phyloP scores from a whole-genome alignment of 2,888 invertebrate genomes.

The Acleris cristana region DNA sequence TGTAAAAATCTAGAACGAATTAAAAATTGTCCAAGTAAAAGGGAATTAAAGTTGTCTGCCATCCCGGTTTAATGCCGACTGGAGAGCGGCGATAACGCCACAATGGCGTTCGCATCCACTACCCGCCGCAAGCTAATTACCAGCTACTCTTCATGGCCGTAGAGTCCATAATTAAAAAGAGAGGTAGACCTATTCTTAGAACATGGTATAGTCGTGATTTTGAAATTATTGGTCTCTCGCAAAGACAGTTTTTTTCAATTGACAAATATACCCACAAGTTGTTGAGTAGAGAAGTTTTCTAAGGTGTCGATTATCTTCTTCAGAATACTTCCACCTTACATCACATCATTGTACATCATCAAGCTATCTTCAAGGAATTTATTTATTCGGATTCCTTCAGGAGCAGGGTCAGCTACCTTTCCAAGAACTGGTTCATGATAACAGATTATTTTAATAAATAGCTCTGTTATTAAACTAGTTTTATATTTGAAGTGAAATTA shows the following conservation, averaged over 20 bases:
- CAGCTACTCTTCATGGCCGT: conserved; percentile 50
- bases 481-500: no score
- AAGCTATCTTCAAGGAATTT: no score
- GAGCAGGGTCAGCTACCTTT: no score
- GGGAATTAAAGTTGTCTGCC: conserved; percentile 74
- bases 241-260: not conserved
- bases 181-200: conserved; percentile 7
- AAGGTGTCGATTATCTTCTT: no score
- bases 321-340: no score
- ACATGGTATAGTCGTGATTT: conserved; percentile 21
- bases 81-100: conserved; percentile 73
- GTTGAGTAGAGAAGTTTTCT: no score
- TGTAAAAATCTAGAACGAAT: conserved; percentile 62
- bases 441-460: no score
- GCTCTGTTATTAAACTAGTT: no score
- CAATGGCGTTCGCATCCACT: conserved; percentile 73
- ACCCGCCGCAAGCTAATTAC: conserved; percentile 65
- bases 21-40: conserved; percentile 73
- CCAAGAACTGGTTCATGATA: no score
- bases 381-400: no score
- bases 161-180: conserved; percentile 56
- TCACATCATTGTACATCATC: no score
- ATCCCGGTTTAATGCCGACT: conserved; percentile 54
- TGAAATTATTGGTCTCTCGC: conserved; percentile 4
- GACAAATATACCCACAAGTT: not conserved